phyloP scores from a whole-genome alignment of 53 echinoderm and acorn worm genomes.

The Paelopatides confundens region DNA sequence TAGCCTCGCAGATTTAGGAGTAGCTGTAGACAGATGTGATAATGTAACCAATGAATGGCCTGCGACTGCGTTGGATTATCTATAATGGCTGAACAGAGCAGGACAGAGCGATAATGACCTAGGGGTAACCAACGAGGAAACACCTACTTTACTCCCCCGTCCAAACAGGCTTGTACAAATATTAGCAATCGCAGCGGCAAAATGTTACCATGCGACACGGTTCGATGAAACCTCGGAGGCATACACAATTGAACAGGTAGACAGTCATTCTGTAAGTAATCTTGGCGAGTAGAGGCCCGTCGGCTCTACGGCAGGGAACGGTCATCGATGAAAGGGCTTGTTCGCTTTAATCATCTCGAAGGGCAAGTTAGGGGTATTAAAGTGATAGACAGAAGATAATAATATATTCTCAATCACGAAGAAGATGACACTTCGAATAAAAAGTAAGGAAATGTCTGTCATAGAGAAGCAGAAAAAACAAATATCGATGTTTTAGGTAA shows the following conservation, averaged over 20 bases:
- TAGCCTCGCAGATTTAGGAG: conserved; percentile 8
- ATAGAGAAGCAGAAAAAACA: neutral
- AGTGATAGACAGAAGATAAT: neutral
- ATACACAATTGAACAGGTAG: conserved; percentile 31
- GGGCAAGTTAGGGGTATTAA: conserved; percentile 9
- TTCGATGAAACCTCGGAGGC: conserved; percentile 12
- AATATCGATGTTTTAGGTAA: neutral
- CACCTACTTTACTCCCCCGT: conserved; percentile 29
- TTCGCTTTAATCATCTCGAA: conserved; percentile 31
- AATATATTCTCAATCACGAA: neutral
- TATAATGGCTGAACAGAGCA: neutral
- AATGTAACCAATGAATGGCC: conserved; percentile 13
- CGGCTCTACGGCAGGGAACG: conserved; percentile 6
- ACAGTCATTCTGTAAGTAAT: conserved; percentile 13
- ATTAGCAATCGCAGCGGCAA: conserved; percentile 28
- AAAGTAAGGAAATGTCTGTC: neutral
- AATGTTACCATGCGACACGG: conserved; percentile 20
- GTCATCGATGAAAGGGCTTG: conserved; percentile 42
- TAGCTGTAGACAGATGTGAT: conserved; percentile 21
- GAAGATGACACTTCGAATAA: neutral
- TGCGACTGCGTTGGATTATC: neutral
- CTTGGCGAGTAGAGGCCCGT: conserved; percentile 21
- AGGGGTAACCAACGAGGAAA: conserved; percentile 13
- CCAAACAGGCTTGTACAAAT: conserved; percentile 32
- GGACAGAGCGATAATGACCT: conserved; percentile 7